These are phyloP conservation scores for Campylomormyrus numenius DNA, from an alignment of 2,113 vertebrate genomes.

Conservation along the genomic window DNA sequence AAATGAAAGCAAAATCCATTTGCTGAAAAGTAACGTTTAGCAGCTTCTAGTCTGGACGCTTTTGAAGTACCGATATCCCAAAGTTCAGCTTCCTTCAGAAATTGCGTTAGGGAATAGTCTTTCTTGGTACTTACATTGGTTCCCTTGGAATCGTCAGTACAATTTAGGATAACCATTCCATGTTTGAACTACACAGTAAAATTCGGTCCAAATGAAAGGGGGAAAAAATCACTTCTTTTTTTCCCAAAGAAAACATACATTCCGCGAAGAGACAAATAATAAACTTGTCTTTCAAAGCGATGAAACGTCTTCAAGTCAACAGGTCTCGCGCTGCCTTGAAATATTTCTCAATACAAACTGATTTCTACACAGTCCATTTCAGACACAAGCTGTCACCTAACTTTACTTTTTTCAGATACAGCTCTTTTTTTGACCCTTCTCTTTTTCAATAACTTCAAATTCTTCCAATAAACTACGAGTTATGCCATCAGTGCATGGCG, in stretches of 20 bases:
- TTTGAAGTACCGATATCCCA: constrained; percentile 41
- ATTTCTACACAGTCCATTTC: constrained; percentile 26
- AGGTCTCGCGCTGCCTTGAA: constrained; percentile 16
- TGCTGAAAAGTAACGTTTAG: constrained; percentile 25
- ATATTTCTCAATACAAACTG: constrained; percentile 7
- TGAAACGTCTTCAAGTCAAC: constrained; percentile 4
- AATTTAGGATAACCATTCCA: constrained; percentile 16
- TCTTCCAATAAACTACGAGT: constrained; percentile 40
- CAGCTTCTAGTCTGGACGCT: constrained; percentile 9
- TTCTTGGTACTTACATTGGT: constrained; percentile 17
- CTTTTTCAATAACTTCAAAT: constrained; percentile 36
- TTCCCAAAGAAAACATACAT: constrained; percentile 12
- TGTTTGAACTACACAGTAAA: constrained; percentile 4
- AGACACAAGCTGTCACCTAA: constrained; percentile 34
- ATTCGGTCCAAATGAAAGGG: constrained; percentile 16
- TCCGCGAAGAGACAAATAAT: constrained; percentile 20
- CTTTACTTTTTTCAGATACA: constrained; percentile 16
- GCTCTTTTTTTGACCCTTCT: constrained; percentile 30
- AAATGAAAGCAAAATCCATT: constrained; percentile 47
- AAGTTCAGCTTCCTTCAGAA: constrained; percentile 11
- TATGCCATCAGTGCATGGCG: constrained; percentile 41
- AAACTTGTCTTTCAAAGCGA: neutral
- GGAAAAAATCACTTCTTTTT: neutral
- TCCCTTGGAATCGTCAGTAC: constrained; percentile 14
- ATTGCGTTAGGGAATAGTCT: neutral